Evolutionary conservation across 2,888 invertebrate species (phyloP).

Genomic region (Beris chalybata): DNA sequence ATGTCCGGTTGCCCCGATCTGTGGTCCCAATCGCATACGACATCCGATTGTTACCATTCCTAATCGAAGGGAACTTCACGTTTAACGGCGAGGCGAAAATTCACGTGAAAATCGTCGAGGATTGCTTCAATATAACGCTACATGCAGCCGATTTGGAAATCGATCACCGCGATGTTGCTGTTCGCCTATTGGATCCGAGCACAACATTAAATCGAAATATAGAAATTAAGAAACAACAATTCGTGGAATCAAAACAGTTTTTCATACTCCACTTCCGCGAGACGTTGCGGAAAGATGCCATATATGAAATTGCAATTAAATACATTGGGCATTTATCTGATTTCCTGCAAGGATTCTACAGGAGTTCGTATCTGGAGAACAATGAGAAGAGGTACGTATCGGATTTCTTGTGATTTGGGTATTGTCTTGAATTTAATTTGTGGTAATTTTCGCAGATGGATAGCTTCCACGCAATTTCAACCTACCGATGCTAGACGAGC

Average conservation of each 20-base stretch:
- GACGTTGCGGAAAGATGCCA: conserved; percentile 61
- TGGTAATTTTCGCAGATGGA: conserved; percentile 63
- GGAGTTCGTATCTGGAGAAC: conserved; percentile 74
- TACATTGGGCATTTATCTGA: conserved; percentile 75
- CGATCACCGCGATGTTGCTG: conserved; percentile 60
- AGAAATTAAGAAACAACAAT: conserved; percentile 57
- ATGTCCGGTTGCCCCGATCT: conserved; percentile 71
- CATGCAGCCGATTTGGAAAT: conserved; percentile 74
- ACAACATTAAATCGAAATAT: conserved; percentile 39
- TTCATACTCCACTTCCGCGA: conserved; percentile 67
- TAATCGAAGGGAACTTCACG: conserved; percentile 75
- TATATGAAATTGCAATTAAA: conserved; percentile 69
- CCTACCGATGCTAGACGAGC: conserved; percentile 79
- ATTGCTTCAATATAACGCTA: conserved; percentile 68
- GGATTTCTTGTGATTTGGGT: neutral
- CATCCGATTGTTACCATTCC: conserved; percentile 71
- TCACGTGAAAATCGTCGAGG: conserved; percentile 62
- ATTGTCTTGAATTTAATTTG: neutral
- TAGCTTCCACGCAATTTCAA: conserved; percentile 81
- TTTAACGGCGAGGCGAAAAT: conserved; percentile 73
- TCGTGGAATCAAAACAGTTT: conserved; percentile 68
- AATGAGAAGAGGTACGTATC: conserved; percentile 67
- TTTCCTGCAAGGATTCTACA: conserved; percentile 77
- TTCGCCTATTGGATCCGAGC: conserved; percentile 46
- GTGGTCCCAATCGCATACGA: conserved; percentile 71